phyloP scores from a whole-genome alignment of 2,888 invertebrate species.

The Tinea trinotella region DNA sequence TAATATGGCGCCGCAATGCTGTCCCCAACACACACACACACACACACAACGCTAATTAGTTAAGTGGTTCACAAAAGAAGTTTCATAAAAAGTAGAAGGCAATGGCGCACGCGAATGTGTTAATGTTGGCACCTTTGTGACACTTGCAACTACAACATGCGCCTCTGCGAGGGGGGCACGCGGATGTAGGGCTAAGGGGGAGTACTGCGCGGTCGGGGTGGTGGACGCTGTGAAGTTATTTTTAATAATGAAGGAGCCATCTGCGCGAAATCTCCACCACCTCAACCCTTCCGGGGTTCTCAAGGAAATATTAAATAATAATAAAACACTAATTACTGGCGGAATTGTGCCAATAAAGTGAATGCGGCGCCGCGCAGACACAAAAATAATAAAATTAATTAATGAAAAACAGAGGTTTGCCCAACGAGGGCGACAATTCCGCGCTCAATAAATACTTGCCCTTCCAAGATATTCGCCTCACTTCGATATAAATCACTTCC shows the following conservation, averaged over 20 bases:
- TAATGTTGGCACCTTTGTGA: no score
- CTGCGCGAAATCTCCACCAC: slow-evolving; percentile 34
- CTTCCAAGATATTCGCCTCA: slow-evolving; percentile 49
- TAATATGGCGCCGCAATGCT: background rate
- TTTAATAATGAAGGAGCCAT: slow-evolving; percentile 40
- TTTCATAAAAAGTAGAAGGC: no score
- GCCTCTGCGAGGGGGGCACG: no score
- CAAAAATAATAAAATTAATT: slow-evolving; percentile 72
- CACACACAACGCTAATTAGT: background rate
- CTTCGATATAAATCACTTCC: slow-evolving; percentile 48
- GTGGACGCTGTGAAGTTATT: slow-evolving; percentile 29
- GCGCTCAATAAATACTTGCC: slow-evolving; percentile 54
- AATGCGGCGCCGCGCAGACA: slow-evolving; percentile 48
- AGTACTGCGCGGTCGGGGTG: background rate
- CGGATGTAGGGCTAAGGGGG: no score
- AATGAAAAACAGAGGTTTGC: slow-evolving; percentile 57
- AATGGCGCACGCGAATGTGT: no score
- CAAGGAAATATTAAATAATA: slow-evolving; percentile 65
- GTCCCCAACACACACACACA: background rate
- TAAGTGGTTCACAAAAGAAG: background rate
- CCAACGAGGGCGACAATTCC: slow-evolving; percentile 30
- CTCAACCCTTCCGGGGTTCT: slow-evolving; percentile 52
- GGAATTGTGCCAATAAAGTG: slow-evolving; percentile 66
- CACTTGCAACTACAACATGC: no score
- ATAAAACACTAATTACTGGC: slow-evolving; percentile 72